Evolutionary conservation across 2,797 vertebrate genomes (phyloP), one percentile per base, ranked within the genome.

Genomic region (Erethizon dorsatum): DNA sequence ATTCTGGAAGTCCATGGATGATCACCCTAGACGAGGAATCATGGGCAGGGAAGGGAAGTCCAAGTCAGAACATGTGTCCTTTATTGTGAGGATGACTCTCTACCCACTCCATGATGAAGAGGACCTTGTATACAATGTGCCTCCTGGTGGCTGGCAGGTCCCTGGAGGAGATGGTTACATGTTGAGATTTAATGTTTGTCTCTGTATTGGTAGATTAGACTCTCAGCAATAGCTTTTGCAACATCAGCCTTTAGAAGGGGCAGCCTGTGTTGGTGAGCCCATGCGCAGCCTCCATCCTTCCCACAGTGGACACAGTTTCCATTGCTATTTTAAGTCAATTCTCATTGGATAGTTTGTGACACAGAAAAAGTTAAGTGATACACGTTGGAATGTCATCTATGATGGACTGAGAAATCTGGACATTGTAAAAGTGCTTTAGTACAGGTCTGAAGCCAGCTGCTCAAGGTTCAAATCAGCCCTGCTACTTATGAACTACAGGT

Each of bases 31-130:
- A 57, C 31, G 65, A 41, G 20, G 78, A 10, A 33, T 31, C 2
- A 6, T 26, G 11, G 67, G 28, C 5, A 15, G 6, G 14, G 54
- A 45, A 50, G 37, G 2, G 15, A 65, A 57, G 22, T 12, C 26
- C 47, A 13, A 0, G 14, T 14, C 17, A 86, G 57, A 54, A 54
- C 4, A 0, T 1, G 9, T 0, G 0, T 47, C 86, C 41, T 14
- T 37, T 6, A 3, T 5, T 0, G 1, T 24, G 61, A 78, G 13
- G 31, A 22, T 50, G 65, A 65, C 20, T 54, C 83, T 9, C 2
- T 57, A 1, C 3, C 20, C 20, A 7, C 20, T 54, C 54, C 41
- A 5, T 5, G 71, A 84, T 24, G 63, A 33, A 52, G 31, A n/a
- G 17, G 14, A 20, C 63, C 41, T 11, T 8, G 31, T 12, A 5